Evolutionary conservation across 2,113 vertebrate genomes (phyloP).

Genomic region (Lampris megalopsis): DNA sequence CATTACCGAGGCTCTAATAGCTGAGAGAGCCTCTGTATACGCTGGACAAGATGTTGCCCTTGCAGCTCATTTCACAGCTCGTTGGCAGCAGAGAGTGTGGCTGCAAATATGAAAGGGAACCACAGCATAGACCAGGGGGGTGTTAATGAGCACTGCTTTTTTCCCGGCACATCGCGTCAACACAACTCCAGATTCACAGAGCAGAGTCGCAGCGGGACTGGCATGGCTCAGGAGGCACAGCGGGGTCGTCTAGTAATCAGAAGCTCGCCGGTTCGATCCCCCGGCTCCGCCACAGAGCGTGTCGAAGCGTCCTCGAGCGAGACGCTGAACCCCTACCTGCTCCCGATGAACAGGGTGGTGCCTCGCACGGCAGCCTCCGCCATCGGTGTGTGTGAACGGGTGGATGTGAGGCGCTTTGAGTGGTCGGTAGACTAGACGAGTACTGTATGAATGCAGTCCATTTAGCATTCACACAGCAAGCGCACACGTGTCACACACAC

Average conservation of each 20-base stretch:
- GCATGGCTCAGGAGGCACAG: not conserved
- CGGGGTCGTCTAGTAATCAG: too few species aligned
- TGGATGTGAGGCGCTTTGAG: too few species aligned
- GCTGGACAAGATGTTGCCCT: constrained; percentile 48
- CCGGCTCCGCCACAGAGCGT: too few species aligned
- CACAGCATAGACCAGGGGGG: constrained; percentile 62
- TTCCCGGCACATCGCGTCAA: constrained; percentile 43
- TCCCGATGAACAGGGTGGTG: too few species aligned
- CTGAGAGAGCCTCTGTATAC: constrained; percentile 37
- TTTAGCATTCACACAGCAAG: constrained; percentile 7
- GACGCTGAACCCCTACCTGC: too few species aligned
- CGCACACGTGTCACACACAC: not conserved
- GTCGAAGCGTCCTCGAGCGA: too few species aligned
- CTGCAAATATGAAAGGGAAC: constrained; percentile 41
- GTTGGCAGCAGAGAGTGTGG: constrained; percentile 62
- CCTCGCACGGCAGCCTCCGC: too few species aligned
- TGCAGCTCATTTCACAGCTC: constrained; percentile 76
- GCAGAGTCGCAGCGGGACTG: not conserved
- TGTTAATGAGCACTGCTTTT: constrained; percentile 43
- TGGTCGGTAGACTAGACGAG: too few species aligned
- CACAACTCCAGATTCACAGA: constrained; percentile 32
- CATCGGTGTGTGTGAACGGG: too few species aligned
- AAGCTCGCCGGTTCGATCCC: too few species aligned
- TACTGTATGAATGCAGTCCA: too few species aligned
- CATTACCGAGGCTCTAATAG: constrained; percentile 60